Evolutionary conservation across 1,140 invertebrate species (phyloP).

Genomic region (Bombus haemorrhoidalis): DNA sequence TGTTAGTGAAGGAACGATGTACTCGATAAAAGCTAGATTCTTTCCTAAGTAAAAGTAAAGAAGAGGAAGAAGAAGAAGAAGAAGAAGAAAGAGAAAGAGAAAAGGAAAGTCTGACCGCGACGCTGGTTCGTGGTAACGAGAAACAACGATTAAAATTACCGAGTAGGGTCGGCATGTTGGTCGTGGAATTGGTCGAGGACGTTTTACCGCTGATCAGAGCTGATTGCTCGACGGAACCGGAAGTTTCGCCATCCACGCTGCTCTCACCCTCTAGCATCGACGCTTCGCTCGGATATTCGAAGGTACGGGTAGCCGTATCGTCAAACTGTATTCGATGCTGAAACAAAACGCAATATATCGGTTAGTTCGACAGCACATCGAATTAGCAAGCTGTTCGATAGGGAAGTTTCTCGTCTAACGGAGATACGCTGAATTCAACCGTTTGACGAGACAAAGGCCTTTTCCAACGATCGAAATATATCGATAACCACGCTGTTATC

Average conservation of each 20-base stretch:
- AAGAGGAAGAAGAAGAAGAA: too few species aligned
- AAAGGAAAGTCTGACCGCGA: neutral
- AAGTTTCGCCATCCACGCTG: slow-evolving; percentile 77
- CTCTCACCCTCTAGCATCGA: slow-evolving; percentile 87
- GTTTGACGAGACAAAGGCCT: neutral
- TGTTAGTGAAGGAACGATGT: neutral
- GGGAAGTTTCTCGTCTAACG: neutral
- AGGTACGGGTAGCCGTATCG: slow-evolving; percentile 90
- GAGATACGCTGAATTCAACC: neutral
- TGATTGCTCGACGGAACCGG: slow-evolving; percentile 72
- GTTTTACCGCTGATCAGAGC: slow-evolving; percentile 68
- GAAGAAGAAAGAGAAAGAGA: too few species aligned
- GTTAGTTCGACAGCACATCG: neutral
- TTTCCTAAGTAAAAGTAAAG: neutral
- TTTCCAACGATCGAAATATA: neutral
- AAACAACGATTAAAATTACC: slow-evolving; percentile 70
- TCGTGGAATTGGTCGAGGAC: slow-evolving; percentile 66
- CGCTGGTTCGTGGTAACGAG: neutral
- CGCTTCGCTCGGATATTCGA: slow-evolving; percentile 93
- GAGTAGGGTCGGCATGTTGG: slow-evolving; percentile 75
- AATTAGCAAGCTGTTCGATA: neutral
- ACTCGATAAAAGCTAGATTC: neutral
- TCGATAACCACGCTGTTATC: slow-evolving; percentile 29
- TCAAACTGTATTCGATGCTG: slow-evolving; percentile 94
- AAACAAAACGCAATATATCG: slow-evolving; percentile 61